phyloP scores from a whole-genome alignment of 2,797 vertebrate species.

The Rhinophrynus dorsalis region DNA sequence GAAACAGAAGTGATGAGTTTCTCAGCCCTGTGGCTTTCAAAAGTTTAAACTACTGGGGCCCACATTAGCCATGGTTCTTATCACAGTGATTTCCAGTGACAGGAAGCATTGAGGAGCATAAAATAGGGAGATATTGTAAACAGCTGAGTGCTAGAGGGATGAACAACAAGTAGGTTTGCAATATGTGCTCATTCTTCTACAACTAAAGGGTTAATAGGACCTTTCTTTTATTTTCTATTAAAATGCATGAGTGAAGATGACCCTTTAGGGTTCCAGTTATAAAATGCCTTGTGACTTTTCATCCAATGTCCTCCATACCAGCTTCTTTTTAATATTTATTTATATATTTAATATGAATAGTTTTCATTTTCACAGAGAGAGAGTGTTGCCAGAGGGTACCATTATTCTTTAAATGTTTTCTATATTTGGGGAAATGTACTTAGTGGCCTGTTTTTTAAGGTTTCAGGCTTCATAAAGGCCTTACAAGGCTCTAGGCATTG shows the following conservation, averaged over 20 bases:
- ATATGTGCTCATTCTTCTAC: too few species aligned
- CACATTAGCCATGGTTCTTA: too few species aligned
- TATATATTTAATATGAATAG: neutral
- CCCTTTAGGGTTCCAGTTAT: constrained; percentile 24
- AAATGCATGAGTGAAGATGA: neutral
- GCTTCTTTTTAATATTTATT: neutral
- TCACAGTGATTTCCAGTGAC: too few species aligned
- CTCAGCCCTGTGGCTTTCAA: too few species aligned
- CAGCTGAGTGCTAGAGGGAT: too few species aligned
- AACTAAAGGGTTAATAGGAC: neutral
- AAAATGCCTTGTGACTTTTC: neutral
- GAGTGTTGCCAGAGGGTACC: constrained; percentile 9
- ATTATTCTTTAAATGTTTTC: constrained; percentile 8
- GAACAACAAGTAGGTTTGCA: too few species aligned
- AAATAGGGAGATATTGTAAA: too few species aligned
- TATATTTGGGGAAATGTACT: neutral
- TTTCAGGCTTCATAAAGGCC: neutral
- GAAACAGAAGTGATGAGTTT: too few species aligned
- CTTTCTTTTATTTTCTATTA: neutral
- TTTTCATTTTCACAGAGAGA: constrained; percentile 14
- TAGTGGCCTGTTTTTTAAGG: neutral
- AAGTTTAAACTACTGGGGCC: too few species aligned
- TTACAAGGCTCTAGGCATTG: too few species aligned
- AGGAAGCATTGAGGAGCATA: too few species aligned
- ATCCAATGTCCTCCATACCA: neutral